Base-by-base conservation (phyloP, 2,888 invertebrate genomes). In the Cephus pygmeus region DNA sequence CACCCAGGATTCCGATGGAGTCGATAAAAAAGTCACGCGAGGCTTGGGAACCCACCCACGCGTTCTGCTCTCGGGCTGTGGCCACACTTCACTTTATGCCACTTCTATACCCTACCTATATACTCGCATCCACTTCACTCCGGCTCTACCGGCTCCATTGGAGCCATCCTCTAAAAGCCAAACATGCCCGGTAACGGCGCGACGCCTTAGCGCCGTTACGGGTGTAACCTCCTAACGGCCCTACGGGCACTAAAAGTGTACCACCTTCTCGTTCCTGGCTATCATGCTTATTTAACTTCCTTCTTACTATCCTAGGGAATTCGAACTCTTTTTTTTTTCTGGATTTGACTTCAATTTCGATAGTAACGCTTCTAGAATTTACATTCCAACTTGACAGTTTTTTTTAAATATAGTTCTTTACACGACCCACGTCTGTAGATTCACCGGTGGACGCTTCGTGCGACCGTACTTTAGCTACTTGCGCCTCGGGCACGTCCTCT, bases 1-100 rank as follows among this genome's bases (percentile, higher is more conserved):
- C 86, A 86, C 86, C 86, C 85, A 86, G 82, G 83, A 83, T 85
- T 82, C 79, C 84, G 83, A 85, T 82, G 84, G 80, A 80, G 75
- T 82, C 82, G 85, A 85, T 85, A 84, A 84, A 85, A 80, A 82
- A 83, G 79, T 83, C 79, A 69, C 76, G 31, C 74, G 75, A 75
- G 75, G 80, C 83, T 79, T 81, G 83, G 79, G 83, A 81, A 82
- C 79, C 83, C 83, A 83, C 83, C 83, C 83, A 82, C 84, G 81
- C 11, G 69, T 33, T 40, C 9, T 69, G 33, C 33, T 31, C 69
- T 33, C 75, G 56, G 56, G 56, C 56, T 56, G 23, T 56, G 56
- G 56, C 56, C 56, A 56, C 56, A 56, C 56, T 56, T 56, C 56
- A 56, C 56, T 56, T 56, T 56, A 56, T 56, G 23, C 56, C 56